Evolutionary conservation across 2,888 invertebrate species (phyloP).

Genomic region (Drosophila subsilvestris): DNA sequence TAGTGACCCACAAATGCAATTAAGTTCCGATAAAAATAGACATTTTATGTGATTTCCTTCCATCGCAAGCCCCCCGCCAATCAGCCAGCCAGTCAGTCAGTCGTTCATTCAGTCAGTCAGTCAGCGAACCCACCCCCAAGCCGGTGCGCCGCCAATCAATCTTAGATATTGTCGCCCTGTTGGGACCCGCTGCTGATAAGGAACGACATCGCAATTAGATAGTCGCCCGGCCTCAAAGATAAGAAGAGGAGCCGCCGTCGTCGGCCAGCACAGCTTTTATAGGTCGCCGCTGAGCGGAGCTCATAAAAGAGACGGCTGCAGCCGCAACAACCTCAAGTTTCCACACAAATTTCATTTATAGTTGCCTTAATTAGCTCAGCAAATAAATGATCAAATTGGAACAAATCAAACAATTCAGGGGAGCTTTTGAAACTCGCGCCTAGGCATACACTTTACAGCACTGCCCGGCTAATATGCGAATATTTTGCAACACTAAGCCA

Average conservation of each 20-base stretch:
- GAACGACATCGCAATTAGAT: conserved; percentile 76
- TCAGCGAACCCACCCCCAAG: conserved; percentile 29
- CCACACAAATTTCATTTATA: conserved; percentile 68
- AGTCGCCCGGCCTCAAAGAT: conserved; percentile 60
- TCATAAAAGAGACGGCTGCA: conserved; percentile 44
- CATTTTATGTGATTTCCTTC: conserved; percentile 72
- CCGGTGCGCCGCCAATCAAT: conserved; percentile 64
- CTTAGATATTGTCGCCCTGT: conserved; percentile 74
- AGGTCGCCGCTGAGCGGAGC: conserved; percentile 55
- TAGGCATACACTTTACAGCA: conserved; percentile 27
- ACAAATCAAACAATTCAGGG: not conserved
- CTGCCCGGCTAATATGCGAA: conserved; percentile 4
- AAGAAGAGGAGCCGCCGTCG: conserved; percentile 41
- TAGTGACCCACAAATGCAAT: conserved; percentile 77
- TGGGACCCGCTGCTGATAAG: conserved; percentile 58
- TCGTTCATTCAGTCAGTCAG: conserved; percentile 5
- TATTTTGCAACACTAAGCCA: not conserved
- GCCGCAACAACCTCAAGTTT: conserved; percentile 47
- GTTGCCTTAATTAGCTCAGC: conserved; percentile 30
- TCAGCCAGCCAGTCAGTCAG: conserved; percentile 6
- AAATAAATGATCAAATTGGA: conserved; percentile 17
- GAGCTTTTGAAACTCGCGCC: conserved; percentile 32
- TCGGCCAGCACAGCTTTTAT: conserved; percentile 54
- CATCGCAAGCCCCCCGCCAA: conserved; percentile 22
- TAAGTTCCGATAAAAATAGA: conserved; percentile 77